These are phyloP conservation scores for Eucriotettix oculatus DNA, from an alignment of 2,888 invertebrate species.

Conservation along the genomic window DNA sequence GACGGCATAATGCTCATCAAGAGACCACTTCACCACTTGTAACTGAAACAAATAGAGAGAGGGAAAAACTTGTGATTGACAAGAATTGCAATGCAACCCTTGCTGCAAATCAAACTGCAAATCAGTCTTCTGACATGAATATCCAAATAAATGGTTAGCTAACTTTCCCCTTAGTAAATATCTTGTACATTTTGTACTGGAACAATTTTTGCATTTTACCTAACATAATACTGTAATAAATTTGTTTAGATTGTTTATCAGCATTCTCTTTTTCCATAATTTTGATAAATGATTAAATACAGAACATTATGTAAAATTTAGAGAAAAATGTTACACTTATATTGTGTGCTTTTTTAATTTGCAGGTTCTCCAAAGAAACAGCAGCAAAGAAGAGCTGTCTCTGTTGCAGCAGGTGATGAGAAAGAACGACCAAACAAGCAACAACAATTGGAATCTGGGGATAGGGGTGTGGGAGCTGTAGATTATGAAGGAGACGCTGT, in stretches of 20 bases:
- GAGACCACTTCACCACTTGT: conserved; percentile 42
- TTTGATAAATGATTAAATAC: no score
- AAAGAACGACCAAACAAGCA: conserved; percentile 1
- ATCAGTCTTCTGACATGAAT: conserved; percentile 6
- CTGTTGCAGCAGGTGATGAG: conserved; percentile 28
- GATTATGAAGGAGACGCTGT: conserved; percentile 48
- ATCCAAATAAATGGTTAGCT: neutral
- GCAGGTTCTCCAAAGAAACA: conserved; percentile 29
- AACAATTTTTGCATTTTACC: neutral
- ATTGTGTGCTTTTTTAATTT: neutral
- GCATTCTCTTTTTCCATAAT: no score
- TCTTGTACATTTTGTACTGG: neutral
- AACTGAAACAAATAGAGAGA: conserved; percentile 37
- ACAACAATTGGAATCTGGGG: neutral
- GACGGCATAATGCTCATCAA: conserved; percentile 13
- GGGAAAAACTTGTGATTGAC: conserved; percentile 25
- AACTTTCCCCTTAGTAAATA: no score
- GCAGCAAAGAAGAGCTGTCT: conserved; percentile 26
- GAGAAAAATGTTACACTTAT: no score
- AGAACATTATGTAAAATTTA: no score
- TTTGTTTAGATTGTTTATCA: neutral
- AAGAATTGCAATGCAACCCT: conserved; percentile 52
- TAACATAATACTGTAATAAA: neutral
- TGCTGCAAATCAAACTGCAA: conserved; percentile 17
- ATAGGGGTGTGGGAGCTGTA: conserved; percentile 20